Evolutionary conservation across 2,888 invertebrate species (phyloP).

Genomic region (Atrina japonica): DNA sequence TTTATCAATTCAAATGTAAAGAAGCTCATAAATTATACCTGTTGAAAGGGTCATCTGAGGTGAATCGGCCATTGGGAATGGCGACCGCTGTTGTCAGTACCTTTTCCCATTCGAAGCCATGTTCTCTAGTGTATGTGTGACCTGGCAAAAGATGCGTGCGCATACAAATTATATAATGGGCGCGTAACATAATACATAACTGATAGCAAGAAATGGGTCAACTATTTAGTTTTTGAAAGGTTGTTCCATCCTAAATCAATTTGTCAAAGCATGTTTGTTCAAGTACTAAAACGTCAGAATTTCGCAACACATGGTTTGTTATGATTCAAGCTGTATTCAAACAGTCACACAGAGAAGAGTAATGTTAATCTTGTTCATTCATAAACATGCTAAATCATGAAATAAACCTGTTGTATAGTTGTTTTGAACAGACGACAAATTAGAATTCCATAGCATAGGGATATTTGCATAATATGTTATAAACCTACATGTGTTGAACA

Average conservation of each 20-base stretch:
- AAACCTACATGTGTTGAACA: too few relatives aligned
- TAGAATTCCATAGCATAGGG: too few relatives aligned
- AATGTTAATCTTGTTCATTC: too few relatives aligned
- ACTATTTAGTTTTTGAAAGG: slow-evolving; percentile 24
- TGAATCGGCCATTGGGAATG: slow-evolving; percentile 22
- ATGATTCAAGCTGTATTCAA: too few relatives aligned
- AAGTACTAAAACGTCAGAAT: neutral
- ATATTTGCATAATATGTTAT: too few relatives aligned
- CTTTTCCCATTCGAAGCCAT: slow-evolving; percentile 37
- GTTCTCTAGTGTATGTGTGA: slow-evolving; percentile 34
- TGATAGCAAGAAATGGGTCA: slow-evolving; percentile 30
- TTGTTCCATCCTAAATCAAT: slow-evolving; percentile 3
- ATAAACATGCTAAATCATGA: too few relatives aligned
- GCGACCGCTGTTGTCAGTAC: neutral
- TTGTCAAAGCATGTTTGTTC: slow-evolving; percentile 21
- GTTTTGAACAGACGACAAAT: too few relatives aligned
- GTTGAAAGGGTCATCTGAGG: slow-evolving; percentile 33
- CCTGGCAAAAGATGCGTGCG: slow-evolving; percentile 45
- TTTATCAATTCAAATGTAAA: neutral
- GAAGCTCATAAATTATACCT: slow-evolving; percentile 3
- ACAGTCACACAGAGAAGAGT: too few relatives aligned
- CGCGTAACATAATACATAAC: slow-evolving; percentile 39
- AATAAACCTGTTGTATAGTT: too few relatives aligned
- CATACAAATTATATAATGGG: slow-evolving; percentile 49
- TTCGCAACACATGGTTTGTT: neutral